These are phyloP conservation scores for Spinus pinus DNA, from an alignment of 2,797 vertebrate species.

Conservation along the genomic window DNA sequence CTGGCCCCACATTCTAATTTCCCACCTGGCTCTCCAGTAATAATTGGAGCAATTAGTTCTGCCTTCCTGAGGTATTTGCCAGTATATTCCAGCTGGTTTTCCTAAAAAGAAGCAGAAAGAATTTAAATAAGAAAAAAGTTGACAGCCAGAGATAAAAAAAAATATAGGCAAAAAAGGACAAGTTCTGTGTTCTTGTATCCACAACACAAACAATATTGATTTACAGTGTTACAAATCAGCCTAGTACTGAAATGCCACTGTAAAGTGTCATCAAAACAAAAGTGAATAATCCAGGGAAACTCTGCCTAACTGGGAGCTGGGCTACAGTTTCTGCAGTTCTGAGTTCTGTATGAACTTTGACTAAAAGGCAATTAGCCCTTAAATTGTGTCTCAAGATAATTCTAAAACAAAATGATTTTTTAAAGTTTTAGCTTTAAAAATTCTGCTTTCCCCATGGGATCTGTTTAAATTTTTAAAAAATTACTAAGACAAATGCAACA, in stretches of 20 bases:
- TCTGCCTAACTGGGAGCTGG: background rate
- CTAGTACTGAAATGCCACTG: background rate
- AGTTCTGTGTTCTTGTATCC: background rate
- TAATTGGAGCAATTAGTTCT: background rate
- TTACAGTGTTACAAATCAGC: background rate
- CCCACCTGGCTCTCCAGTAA: conserved; percentile 26
- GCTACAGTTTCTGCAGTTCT: background rate
- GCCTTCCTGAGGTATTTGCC: background rate
- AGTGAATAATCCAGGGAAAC: background rate
- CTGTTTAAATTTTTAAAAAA: background rate
- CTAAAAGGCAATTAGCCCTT: background rate
- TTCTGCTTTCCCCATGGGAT: background rate
- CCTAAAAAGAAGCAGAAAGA: conserved; percentile 33
- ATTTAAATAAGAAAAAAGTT: background rate
- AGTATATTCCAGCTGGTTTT: background rate
- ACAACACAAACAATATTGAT: background rate
- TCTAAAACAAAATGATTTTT: background rate
- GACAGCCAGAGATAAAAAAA: background rate
- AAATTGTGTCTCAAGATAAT: background rate
- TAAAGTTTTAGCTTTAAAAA: background rate
- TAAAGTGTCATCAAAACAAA: background rate
- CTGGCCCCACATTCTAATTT: background rate
- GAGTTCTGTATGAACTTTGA: background rate
- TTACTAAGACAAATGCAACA: background rate
- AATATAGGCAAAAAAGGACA: background rate